Conservation (phyloP, 2,797 vertebrate genomes). For the Sebastes oblongus region DNA sequence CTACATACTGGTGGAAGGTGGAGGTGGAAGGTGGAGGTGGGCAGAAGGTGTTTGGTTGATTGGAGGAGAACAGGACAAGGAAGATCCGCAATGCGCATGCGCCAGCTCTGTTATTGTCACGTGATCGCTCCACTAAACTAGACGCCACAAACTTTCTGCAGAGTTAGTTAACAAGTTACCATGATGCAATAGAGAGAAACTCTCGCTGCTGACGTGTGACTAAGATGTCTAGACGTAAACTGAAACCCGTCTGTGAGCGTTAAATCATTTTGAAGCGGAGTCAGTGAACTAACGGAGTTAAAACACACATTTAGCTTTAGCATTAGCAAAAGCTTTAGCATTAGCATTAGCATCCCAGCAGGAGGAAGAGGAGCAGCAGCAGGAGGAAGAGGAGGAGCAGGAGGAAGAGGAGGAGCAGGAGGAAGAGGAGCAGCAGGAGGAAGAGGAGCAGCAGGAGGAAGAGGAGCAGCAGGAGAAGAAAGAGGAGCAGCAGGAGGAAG, state of each 20-base stretch:
- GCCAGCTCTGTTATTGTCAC: constrained; percentile 32
- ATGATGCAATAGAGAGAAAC: constrained; percentile 35
- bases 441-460: no score
- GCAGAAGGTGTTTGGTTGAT: neutral
- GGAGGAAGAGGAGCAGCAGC: no score
- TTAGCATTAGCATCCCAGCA: neutral
- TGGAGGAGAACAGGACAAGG: no score
- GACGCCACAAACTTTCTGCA: neutral
- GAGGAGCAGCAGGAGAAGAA: no score
- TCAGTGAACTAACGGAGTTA: neutral
- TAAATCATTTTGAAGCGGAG: neutral
- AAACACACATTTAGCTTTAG: neutral
- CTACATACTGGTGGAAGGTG: no score
- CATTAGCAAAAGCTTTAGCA: neutral
- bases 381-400: no score
- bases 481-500: neutral
- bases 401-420: no score
- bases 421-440: no score
- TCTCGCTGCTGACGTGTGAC: neutral
- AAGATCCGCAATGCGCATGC: constrained; percentile 6
- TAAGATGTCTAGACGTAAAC: accelerated
- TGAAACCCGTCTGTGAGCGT: accelerated
- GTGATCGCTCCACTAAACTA: neutral
- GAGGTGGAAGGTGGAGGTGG: neutral
- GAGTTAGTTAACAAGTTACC: accelerated